Base-by-base conservation (phyloP, 1,140 invertebrate genomes). In the Bombus turneri region DNA sequence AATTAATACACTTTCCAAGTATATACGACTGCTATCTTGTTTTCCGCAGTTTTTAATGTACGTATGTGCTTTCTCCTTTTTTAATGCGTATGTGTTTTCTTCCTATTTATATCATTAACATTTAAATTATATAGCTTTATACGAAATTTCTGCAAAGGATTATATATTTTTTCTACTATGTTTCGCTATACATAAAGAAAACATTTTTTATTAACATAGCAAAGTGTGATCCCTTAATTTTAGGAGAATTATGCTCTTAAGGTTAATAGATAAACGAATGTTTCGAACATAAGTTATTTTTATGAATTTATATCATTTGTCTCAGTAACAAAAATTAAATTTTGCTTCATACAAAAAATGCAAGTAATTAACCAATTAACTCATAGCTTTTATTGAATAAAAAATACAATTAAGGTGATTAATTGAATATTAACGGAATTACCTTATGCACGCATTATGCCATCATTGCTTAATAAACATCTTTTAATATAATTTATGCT, bases 1-100 rank as follows among this genome's bases (percentile, higher is more conserved):
- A 94, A 95, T 95, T 95, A 94, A 95, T 93, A 92, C 86, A 57
- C 79, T 75, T 81, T 37, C 41, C 59, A 77, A 41, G 78, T 76
- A 80, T 78, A 81, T 72, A 59, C 64, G 62, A 89, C 72, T 76
- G 75, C 43, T 75, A 57, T 64, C 64, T 47, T 72, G 2, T 62
- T 43, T n/a, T 59, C 25, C 18, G 1, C 43, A 31, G 31, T 41
- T 57, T 59, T 31, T 68, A 83, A 89, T 83, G 43, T 69, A 78
- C 64, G 64, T 79, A 72, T 15, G 10, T 9, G 15, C 43, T 72
- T 28, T 34, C 18, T 72, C 37, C 1, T 34, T 31, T 62, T 53
- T 76, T 78, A 57, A 47, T 37, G 10, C 6, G 28, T 22, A 28
- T 53, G 47, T 53, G 68, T 85, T 73, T 43, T 62, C 47, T 53